Base-by-base conservation (phyloP, 1,140 invertebrate species). In the Helicoverpa armigera region DNA sequence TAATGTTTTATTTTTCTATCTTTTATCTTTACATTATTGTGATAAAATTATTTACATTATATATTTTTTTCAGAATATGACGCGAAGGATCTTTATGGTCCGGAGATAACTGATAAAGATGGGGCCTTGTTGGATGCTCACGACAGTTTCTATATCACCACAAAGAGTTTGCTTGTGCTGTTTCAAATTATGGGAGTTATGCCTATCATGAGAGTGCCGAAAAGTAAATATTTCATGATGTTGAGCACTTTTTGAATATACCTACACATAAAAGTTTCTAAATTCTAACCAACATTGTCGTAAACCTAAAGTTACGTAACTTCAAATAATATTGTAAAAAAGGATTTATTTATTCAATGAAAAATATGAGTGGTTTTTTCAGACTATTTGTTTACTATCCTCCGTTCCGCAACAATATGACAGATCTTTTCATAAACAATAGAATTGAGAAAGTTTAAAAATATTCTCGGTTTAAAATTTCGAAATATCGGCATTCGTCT, bases 131-230 rank as follows among this genome's bases (percentile, higher is more conserved):
- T 94, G 9, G 93, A 97, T 77, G 92, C 96, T 81, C 96, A 96
- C 74, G 96, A 97, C 82, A 96, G 95, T 50, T 97, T 97, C 85
- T 97, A 97, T 85, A 89, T 96, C 12, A 97, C 96, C 0, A 97
- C 96, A 0, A 97, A 96, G 86, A 96, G 96, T 85, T 89, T 97
- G 56, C 85, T 97, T 74, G 96, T 96, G 1, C 89, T 97, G 0
- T 97, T 97, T 82, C 96, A 97, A 89, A 96, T 97, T 31, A 97
- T 97, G 96, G 96, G 96, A n/a, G 95, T 97, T 0, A 97, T 97
- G 96, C 96, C 96, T 0, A 96, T 97, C 18, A 96, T 96, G 93
- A 94, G 96, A 78, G 95, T 96, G 53, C 93, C 95, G 16, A 95
- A 92, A 80, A 93, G 96, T 93, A 91, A 86, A 82, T 81, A 53